Evolutionary conservation across 2,888 invertebrate species (phyloP).

Genomic region (Acanthoscelides obtectus): DNA sequence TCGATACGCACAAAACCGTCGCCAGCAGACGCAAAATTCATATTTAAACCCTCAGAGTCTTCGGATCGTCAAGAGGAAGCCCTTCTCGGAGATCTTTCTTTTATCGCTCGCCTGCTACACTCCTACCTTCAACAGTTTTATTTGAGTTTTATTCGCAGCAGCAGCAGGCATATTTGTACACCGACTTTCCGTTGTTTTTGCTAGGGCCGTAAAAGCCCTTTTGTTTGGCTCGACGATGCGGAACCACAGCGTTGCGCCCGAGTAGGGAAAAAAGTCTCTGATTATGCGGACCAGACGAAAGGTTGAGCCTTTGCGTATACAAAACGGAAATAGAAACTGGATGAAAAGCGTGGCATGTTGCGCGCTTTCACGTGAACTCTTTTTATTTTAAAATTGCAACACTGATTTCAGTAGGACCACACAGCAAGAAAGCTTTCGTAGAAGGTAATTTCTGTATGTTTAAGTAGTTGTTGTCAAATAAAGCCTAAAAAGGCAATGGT

Average conservation of each 20-base stretch:
- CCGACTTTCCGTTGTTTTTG: slow-evolving; percentile 14
- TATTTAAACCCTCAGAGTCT: slow-evolving; percentile 16
- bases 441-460: too few relatives aligned
- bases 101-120: slow-evolving; percentile 12
- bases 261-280: not conserved
- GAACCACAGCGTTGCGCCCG: not conserved
- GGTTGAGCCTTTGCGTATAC: not conserved
- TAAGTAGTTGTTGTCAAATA: too few relatives aligned
- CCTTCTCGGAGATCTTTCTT: slow-evolving; percentile 17
- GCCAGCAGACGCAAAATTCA: slow-evolving; percentile 18
- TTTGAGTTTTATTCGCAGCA: slow-evolving; percentile 19
- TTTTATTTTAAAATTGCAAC: not conserved
- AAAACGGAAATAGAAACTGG: not conserved
- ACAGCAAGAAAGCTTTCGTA: too few relatives aligned
- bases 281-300: not conserved
- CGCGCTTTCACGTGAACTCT: not conserved
- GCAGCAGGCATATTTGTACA: slow-evolving; percentile 18
- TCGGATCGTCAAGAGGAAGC: not conserved
- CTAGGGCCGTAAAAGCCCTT: not conserved
- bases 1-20: slow-evolving; percentile 6
- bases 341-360: not conserved
- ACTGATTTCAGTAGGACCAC: too few relatives aligned
- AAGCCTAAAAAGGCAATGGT: too few relatives aligned
- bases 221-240: slow-evolving; percentile 9
- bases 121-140: slow-evolving; percentile 18